These are phyloP conservation scores for Panulirus ornatus DNA, from an alignment of 1,140 invertebrate species.

Conservation along the genomic window DNA sequence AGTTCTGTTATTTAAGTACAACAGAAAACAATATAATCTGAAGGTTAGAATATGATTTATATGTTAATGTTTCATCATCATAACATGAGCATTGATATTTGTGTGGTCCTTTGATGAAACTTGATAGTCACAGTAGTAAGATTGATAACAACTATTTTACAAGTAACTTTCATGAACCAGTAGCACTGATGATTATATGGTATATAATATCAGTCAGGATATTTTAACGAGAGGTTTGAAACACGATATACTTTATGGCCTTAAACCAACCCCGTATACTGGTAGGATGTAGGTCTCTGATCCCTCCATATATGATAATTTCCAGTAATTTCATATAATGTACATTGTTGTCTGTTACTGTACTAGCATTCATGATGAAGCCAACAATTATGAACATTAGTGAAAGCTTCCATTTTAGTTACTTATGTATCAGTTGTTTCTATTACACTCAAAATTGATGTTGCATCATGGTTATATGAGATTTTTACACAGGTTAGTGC, in stretches of 20 bases:
- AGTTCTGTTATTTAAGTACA: background rate
- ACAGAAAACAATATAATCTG: background rate
- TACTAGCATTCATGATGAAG: background rate
- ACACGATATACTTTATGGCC: background rate
- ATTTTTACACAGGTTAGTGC: background rate
- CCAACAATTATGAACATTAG: background rate
- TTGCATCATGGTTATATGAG: too few relatives aligned
- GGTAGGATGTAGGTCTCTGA: background rate
- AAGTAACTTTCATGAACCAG: background rate
- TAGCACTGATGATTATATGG: background rate
- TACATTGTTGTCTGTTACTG: background rate
- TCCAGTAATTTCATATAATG: background rate
- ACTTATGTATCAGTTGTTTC: too few relatives aligned
- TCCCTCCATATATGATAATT: background rate
- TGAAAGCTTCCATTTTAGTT: background rate
- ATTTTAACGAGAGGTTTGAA: background rate
- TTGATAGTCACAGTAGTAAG: background rate
- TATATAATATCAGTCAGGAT: background rate
- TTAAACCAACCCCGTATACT: conserved; percentile 3
- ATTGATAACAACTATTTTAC: too few relatives aligned
- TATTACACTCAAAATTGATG: too few relatives aligned
- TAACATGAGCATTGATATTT: background rate
- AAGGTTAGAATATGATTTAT: background rate
- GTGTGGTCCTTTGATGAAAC: background rate
- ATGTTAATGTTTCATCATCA: too few relatives aligned